Conservation (phyloP, 2,888 invertebrate genomes). For the Subacronicta megacephala region DNA sequence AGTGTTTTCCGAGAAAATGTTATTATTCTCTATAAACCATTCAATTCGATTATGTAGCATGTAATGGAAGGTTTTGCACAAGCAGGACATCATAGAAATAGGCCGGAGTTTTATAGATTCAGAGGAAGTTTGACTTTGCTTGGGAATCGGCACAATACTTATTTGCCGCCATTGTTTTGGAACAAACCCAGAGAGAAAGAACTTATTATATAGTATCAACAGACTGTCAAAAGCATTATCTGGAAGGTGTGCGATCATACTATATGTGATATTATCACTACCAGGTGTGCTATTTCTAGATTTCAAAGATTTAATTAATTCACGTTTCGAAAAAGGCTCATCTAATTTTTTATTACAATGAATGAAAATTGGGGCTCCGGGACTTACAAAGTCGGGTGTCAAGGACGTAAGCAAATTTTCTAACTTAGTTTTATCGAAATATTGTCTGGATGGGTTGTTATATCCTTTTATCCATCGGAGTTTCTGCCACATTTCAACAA, state of each 20-base stretch:
- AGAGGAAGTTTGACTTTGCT: background rate
- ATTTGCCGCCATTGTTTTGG: background rate
- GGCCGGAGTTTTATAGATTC: slow-evolving; percentile 1
- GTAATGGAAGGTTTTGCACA: slow-evolving; percentile 3
- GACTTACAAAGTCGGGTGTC: background rate
- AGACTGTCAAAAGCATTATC: background rate
- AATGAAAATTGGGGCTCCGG: background rate
- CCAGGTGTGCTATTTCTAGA: background rate
- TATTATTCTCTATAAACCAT: background rate
- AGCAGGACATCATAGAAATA: background rate
- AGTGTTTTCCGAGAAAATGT: background rate
- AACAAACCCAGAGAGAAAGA: background rate
- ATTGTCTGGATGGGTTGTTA: background rate
- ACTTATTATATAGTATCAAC: background rate
- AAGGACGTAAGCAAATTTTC: background rate
- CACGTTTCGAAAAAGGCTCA: background rate
- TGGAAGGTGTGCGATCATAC: background rate
- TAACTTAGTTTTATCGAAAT: background rate
- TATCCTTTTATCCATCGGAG: background rate
- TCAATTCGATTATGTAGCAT: background rate
- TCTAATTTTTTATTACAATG: background rate
- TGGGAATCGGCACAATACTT: background rate
- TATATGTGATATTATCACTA: background rate
- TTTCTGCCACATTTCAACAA: background rate
- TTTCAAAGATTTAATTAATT: background rate